These are phyloP conservation scores for Phlogophora meticulosa DNA, from an alignment of 2,888 invertebrate genomes.

Conservation along the genomic window DNA sequence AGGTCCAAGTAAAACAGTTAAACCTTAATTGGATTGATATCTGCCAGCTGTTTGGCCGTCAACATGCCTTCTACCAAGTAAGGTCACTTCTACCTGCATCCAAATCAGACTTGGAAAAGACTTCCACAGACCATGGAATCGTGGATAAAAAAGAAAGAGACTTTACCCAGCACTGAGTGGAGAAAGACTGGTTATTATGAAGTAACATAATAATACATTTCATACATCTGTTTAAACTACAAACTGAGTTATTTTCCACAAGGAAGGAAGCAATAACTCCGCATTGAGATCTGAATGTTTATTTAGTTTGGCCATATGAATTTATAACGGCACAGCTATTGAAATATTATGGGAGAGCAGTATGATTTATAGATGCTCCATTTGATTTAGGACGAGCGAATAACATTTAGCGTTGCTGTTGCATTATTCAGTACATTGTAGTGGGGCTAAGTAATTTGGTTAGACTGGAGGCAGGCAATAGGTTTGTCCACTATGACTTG, in stretches of 20 bases:
- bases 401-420: slow-evolving; percentile 25
- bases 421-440: slow-evolving; percentile 34
- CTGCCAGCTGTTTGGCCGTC: no score
- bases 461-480: not conserved
- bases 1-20: no score
- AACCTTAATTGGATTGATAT: no score
- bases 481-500: not conserved
- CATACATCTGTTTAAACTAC: not conserved
- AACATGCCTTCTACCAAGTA: no score
- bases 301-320: slow-evolving; percentile 41
- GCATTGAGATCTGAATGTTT: slow-evolving; percentile 49
- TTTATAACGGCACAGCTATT: slow-evolving; percentile 22
- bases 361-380: slow-evolving; percentile 21
- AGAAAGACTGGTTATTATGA: not conserved
- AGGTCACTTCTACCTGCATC: no score
- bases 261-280: slow-evolving; percentile 56
- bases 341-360: slow-evolving; percentile 22
- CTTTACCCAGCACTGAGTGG: not conserved
- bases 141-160: not conserved
- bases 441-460: not conserved
- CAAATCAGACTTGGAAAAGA: no score
- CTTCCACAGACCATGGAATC: no score
- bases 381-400: slow-evolving; percentile 20
- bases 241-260: slow-evolving; percentile 15
- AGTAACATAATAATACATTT: not conserved